Evolutionary conservation across 1,140 invertebrate genomes (phyloP).

Genomic region (Papilio polyxenes): DNA sequence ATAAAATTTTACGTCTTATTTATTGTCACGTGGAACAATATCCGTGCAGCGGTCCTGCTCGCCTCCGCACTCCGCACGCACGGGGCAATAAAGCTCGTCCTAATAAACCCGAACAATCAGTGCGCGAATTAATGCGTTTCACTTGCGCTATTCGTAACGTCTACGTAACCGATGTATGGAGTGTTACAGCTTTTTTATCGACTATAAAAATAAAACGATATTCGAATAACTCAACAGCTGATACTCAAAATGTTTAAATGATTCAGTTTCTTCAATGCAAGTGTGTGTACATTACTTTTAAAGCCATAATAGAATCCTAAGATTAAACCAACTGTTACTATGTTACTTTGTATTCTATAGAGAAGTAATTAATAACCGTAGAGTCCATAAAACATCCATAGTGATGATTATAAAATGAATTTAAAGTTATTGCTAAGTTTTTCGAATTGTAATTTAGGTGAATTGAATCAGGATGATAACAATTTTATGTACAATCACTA

Average conservation of each 20-base stretch:
- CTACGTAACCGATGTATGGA: slow-evolving; percentile 50
- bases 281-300: background rate
- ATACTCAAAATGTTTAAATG: background rate
- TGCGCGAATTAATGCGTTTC: slow-evolving; percentile 50
- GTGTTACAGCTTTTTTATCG: slow-evolving; percentile 59
- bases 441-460: background rate
- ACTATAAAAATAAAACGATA: slow-evolving; percentile 61
- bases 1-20: slow-evolving; percentile 79
- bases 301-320: background rate
- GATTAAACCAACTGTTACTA: no score
- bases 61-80: slow-evolving; percentile 49
- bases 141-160: slow-evolving; percentile 41
- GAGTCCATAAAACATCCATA: no score
- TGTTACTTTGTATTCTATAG: no score
- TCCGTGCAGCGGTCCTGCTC: slow-evolving; percentile 46
- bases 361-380: no score
- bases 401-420: no score
- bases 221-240: slow-evolving; percentile 29
- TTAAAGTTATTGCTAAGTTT: background rate
- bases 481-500: background rate
- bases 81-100: slow-evolving; percentile 54
- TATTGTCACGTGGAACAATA: slow-evolving; percentile 75
- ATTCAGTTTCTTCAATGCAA: slow-evolving; percentile 1
- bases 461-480: background rate
- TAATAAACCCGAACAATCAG: slow-evolving; percentile 54